Percentiles rank a stretch among this genome's conserved stretches.
Evolutionary conservation across 2,113 vertebrate genomes (phyloP).

Genomic region (Gulo gulo): DNA sequence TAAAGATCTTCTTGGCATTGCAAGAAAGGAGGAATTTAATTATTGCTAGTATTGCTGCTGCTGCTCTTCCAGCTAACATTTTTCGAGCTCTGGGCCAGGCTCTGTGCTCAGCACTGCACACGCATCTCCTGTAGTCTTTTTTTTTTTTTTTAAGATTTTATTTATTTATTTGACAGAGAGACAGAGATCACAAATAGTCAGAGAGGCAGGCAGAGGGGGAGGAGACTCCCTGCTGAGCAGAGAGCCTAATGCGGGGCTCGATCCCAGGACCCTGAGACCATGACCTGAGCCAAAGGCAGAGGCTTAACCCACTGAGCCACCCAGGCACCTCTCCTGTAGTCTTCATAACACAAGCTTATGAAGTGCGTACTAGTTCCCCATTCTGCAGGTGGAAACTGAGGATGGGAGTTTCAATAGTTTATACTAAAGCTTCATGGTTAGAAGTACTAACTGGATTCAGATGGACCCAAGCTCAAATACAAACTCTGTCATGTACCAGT

Average conservation of each 20-base stretch:
- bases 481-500: background rate
- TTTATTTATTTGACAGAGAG: too few species aligned
- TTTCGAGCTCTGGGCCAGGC: background rate
- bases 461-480: background rate
- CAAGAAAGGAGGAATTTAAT: background rate
- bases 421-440: background rate
- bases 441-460: background rate
- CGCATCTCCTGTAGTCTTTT: background rate
- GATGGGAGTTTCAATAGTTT: background rate
- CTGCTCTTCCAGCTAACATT: background rate
- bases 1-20: background rate
- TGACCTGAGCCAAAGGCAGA: too few species aligned
- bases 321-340: background rate
- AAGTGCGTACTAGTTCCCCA: background rate
- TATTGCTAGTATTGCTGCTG: background rate
- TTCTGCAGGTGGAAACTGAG: background rate
- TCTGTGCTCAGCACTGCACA: background rate
- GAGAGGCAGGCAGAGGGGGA: too few species aligned
- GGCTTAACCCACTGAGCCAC: too few species aligned
- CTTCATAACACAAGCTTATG: background rate
- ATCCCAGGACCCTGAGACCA: too few species aligned
- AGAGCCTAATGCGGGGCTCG: rapidly evolving
- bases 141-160: too few species aligned
- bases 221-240: too few species aligned
- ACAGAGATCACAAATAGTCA: too few species aligned